Conservation (phyloP, 1,140 invertebrate species). For the Ylistrum balloti region DNA sequence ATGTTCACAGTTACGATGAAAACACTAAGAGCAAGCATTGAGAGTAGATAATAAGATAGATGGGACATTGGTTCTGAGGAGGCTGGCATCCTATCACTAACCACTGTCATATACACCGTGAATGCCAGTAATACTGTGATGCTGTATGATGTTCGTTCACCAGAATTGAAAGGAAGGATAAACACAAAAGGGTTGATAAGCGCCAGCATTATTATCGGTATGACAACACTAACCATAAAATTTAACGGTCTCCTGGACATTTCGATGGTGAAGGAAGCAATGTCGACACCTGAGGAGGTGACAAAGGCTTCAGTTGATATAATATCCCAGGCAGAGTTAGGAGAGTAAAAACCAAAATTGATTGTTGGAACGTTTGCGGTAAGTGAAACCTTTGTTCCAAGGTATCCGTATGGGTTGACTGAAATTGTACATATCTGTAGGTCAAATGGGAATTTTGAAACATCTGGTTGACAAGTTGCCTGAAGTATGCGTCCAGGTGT, state of each 20-base stretch:
- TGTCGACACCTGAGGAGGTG: background rate
- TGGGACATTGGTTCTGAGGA: constrained; percentile 52
- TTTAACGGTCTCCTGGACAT: constrained; percentile 35
- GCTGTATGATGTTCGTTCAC: constrained; percentile 70
- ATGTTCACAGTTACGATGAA: background rate
- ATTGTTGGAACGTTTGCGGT: background rate
- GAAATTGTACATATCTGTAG: constrained; percentile 41
- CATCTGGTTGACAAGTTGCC: constrained; percentile 37
- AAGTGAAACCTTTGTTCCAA: background rate
- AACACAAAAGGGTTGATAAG: constrained; percentile 69
- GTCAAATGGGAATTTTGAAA: constrained; percentile 53
- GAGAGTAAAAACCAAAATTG: background rate
- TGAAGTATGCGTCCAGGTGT: background rate
- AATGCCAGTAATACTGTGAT: constrained; percentile 72
- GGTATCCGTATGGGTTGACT: constrained; percentile 27
- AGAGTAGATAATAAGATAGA: constrained; percentile 40
- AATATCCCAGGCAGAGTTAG: background rate
- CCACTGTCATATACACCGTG: constrained; percentile 69
- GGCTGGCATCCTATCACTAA: constrained; percentile 72
- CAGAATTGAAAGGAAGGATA: constrained; percentile 66
- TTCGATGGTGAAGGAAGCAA: background rate
- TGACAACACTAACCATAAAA: constrained; percentile 67
- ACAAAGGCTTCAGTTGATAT: background rate
- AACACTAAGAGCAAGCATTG: constrained; percentile 21
- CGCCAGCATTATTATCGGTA: constrained; percentile 67